phyloP scores from a whole-genome alignment of 1,140 invertebrate species.

The Bombus haemorrhoidalis region DNA sequence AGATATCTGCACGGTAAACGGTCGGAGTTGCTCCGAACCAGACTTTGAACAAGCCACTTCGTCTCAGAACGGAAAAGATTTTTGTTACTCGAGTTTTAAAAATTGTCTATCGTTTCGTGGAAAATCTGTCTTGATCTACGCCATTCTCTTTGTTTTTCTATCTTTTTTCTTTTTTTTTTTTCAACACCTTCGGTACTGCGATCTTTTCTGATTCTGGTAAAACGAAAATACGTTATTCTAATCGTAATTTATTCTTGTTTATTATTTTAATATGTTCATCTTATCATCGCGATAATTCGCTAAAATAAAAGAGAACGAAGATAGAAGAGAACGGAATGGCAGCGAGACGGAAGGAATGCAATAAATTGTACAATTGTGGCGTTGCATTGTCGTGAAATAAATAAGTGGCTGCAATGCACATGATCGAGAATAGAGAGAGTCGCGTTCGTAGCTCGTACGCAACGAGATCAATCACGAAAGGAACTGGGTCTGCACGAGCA shows the following conservation, averaged over 20 bases:
- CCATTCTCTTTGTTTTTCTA: not conserved
- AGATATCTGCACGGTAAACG: constrained; percentile 1
- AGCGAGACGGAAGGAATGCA: no score
- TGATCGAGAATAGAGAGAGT: constrained; percentile 1
- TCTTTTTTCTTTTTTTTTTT: not conserved
- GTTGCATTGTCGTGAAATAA: not conserved
- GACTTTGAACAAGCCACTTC: not conserved
- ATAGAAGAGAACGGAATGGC: no score
- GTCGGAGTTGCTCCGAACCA: not conserved
- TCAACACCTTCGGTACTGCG: fast-evolving
- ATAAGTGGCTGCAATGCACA: constrained; percentile 19
- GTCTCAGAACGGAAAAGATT: not conserved
- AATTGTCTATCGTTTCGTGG: not conserved
- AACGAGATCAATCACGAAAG: constrained; percentile 25
- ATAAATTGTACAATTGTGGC: no score
- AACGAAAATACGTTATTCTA: no score
- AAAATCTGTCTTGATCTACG: no score
- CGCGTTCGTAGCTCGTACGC: not conserved
- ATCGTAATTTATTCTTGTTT: not conserved
- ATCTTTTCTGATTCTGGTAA: not conserved
- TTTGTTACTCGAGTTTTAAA: not conserved
- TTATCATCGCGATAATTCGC: no score
- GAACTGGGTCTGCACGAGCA: constrained; percentile 50
- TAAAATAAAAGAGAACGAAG: not conserved
- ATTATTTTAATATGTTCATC: not conserved